phyloP scores from a whole-genome alignment of 2,797 vertebrate species.

The Oceanodroma leucorhoa region DNA sequence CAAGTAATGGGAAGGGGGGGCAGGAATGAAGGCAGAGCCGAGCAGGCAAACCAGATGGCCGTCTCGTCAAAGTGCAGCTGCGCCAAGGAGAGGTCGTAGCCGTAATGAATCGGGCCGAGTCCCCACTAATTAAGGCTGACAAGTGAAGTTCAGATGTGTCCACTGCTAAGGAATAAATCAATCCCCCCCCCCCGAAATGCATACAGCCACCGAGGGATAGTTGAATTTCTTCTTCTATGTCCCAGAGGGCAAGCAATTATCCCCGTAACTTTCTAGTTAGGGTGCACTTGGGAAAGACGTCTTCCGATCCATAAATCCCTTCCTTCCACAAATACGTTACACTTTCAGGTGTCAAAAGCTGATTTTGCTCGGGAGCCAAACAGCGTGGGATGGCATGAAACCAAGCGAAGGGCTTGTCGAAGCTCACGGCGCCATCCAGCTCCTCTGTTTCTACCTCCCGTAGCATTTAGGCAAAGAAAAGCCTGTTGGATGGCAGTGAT shows the following conservation, averaged over 20 bases:
- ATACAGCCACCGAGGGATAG: accelerated
- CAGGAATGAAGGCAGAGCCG: background rate
- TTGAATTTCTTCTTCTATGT: background rate
- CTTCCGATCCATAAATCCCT: background rate
- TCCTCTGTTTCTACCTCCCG: background rate
- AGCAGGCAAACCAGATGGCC: constrained; percentile 20
- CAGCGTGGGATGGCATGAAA: accelerated
- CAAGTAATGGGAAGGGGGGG: background rate
- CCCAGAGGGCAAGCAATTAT: constrained; percentile 33
- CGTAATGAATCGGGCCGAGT: background rate
- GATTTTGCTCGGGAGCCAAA: background rate
- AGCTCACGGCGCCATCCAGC: background rate
- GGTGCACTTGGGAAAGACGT: background rate
- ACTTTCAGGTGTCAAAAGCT: background rate
- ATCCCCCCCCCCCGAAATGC: background rate
- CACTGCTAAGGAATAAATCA: constrained; percentile 41
- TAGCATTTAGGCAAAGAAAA: background rate
- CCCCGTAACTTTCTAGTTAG: background rate
- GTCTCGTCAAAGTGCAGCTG: background rate
- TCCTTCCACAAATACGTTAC: background rate
- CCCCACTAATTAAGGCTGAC: constrained; percentile 10
- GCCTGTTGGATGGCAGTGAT: too few species aligned
- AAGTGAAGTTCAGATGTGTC: background rate
- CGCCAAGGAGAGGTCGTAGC: background rate
- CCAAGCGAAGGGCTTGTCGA: background rate